Conservation (phyloP, 2,797 vertebrate genomes). For the Aulostomus chinensis region DNA sequence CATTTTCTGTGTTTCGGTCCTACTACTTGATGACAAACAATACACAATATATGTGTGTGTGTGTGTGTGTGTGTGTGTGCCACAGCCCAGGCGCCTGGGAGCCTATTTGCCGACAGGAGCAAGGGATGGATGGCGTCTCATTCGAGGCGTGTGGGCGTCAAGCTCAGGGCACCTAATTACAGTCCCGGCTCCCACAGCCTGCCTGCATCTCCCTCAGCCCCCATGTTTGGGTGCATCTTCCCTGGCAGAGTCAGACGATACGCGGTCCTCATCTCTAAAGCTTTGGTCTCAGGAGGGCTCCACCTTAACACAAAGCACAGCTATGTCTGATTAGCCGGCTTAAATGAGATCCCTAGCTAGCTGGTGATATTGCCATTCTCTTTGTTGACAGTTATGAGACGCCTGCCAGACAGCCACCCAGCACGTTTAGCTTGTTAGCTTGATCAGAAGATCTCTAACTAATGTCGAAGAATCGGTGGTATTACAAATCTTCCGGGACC, state of each 20-base stretch:
- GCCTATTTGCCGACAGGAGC: conserved; percentile 51
- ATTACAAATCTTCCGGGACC: conserved; percentile 45
- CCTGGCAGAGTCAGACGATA: conserved; percentile 58
- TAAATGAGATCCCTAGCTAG: conserved; percentile 72
- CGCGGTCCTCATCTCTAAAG: conserved; percentile 41
- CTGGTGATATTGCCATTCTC: conserved; percentile 51
- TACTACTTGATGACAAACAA: background rate
- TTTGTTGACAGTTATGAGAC: conserved; percentile 60
- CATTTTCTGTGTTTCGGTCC: background rate
- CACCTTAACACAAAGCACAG: conserved; percentile 56
- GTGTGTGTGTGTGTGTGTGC: conserved; percentile 21
- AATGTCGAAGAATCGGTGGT: conserved; percentile 38
- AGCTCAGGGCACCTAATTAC: conserved; percentile 73
- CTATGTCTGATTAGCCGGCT: conserved; percentile 62
- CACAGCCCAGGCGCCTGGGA: conserved; percentile 38
- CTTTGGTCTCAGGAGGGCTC: conserved; percentile 64
- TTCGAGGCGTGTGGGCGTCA: conserved; percentile 66
- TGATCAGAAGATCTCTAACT: conserved; percentile 52
- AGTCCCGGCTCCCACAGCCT: conserved; percentile 57
- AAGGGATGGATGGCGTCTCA: conserved; percentile 47
- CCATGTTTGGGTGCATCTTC: conserved; percentile 73
- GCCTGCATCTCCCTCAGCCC: conserved; percentile 57
- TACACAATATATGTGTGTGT: conserved; percentile 3
- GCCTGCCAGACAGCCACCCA: conserved; percentile 38
- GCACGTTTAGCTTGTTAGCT: conserved; percentile 46